A percentile compares a stretch with the other conserved stretches of the same genome.
Conservation (phyloP, 92 coral and sea anemone species). For the Bergia sp. region DNA sequence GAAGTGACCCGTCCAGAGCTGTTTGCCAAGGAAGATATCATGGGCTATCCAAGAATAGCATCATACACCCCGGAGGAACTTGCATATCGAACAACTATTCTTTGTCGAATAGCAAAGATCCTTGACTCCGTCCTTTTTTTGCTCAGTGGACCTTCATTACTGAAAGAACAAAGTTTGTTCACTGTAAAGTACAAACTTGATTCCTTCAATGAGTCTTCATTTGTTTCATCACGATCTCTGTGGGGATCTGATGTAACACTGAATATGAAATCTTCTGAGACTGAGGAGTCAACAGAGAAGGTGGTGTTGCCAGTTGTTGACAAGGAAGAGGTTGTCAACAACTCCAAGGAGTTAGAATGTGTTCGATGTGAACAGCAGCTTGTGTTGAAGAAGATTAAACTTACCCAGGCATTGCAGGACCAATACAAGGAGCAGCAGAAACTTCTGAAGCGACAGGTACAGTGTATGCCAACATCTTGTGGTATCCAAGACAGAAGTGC, state of each 20-base stretch:
- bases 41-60: constrained; percentile 72
- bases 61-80: constrained; percentile 71
- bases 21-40: constrained; percentile 67
- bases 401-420: constrained; percentile 73
- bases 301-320: background rate
- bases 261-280: background rate
- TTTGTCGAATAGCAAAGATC: constrained; percentile 86
- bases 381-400: constrained; percentile 65
- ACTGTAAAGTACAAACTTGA: constrained; percentile 63
- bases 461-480: no score
- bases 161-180: constrained; percentile 61
- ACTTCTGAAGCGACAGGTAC: constrained; percentile 70
- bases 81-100: constrained; percentile 81
- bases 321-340: constrained; percentile 19
- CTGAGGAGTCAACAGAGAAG: background rate
- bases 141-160: constrained; percentile 82
- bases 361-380: constrained; percentile 63
- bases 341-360: constrained; percentile 56
- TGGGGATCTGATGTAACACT: constrained; percentile 37
- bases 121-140: constrained; percentile 85
- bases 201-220: constrained; percentile 82
- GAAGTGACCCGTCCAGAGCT: constrained; percentile 75
- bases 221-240: constrained; percentile 63
- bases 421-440: constrained; percentile 85
- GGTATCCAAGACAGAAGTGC: background rate